phyloP scores from a whole-genome alignment of 2,113 vertebrate genomes.

The Addax nasomaculatus region DNA sequence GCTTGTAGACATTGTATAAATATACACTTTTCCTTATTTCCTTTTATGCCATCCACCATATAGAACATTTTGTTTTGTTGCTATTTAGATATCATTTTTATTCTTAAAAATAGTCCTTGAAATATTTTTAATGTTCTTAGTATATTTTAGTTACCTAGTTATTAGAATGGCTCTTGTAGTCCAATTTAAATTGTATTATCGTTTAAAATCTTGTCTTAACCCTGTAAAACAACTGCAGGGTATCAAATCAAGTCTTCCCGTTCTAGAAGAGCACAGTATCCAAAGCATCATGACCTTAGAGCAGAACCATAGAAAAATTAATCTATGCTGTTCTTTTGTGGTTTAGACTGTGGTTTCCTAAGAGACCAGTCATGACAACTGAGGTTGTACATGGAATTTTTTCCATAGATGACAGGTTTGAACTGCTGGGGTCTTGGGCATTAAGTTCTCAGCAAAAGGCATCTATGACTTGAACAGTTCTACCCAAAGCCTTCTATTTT shows the following conservation, averaged over 20 bases:
- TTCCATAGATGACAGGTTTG: slow-evolving; percentile 1
- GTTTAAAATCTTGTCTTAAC: slow-evolving; percentile 4
- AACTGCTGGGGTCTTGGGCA: neutral
- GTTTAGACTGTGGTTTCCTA: slow-evolving; percentile 61
- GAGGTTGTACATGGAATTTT: slow-evolving; percentile 40
- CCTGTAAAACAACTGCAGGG: neutral
- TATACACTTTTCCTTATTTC: neutral
- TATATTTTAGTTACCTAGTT: neutral
- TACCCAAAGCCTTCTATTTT: neutral
- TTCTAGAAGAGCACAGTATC: neutral
- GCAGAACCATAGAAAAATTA: slow-evolving; percentile 16
- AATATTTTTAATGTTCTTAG: neutral
- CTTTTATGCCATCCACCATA: neutral
- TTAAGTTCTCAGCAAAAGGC: slow-evolving; percentile 21
- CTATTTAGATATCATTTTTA: slow-evolving; percentile 16
- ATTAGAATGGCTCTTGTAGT: neutral
- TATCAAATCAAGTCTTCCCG: neutral
- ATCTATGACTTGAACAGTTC: neutral
- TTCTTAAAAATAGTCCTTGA: slow-evolving; percentile 1
- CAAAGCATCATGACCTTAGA: slow-evolving; percentile 1
- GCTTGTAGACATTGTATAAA: neutral
- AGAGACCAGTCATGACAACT: slow-evolving; percentile 50
- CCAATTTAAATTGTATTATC: neutral
- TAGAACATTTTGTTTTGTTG: neutral
- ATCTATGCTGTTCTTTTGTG: slow-evolving; percentile 53